A percentile compares a stretch with the other conserved stretches of the same genome.
Evolutionary conservation across 1,140 invertebrate species (phyloP).

Genomic region (Mamestra configurata): DNA sequence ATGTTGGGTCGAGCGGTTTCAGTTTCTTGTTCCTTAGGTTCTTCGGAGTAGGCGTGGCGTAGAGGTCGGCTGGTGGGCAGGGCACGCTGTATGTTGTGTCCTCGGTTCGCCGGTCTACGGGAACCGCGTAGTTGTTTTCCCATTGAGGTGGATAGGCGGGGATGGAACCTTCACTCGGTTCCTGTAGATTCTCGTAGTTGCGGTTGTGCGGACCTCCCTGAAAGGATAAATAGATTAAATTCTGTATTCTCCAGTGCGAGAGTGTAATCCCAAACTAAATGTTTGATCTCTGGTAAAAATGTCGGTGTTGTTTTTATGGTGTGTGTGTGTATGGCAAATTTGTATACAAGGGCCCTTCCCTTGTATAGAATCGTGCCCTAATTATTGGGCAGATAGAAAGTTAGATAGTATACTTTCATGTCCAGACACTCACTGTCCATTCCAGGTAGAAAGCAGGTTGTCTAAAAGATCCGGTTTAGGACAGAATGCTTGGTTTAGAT

Average conservation of each 20-base stretch:
- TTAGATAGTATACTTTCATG: too few relatives aligned
- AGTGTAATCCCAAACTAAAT: neutral
- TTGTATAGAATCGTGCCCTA: too few relatives aligned
- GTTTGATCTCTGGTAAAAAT: neutral
- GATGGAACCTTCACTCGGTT: neutral
- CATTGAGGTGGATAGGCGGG: neutral
- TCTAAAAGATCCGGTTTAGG: too few relatives aligned
- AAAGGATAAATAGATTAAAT: neutral
- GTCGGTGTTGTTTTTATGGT: too few relatives aligned
- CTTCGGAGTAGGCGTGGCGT: neutral
- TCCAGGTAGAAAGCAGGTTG: too few relatives aligned
- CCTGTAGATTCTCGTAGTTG: constrained; percentile 2
- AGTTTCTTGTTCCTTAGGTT: neutral
- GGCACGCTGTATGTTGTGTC: neutral
- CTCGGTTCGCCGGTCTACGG: neutral
- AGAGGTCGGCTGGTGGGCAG: neutral
- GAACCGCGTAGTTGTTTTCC: constrained; percentile 1
- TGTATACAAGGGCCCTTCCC: too few relatives aligned
- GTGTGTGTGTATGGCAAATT: too few relatives aligned
- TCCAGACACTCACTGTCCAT: too few relatives aligned
- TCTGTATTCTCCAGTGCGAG: neutral
- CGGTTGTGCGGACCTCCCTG: neutral
- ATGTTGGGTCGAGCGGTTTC: neutral
- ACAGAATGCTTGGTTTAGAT: too few relatives aligned
- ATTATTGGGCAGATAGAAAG: too few relatives aligned